These are phyloP conservation scores for Dynastes hyllus DNA, from an alignment of 2,888 invertebrate species.

Conservation along the genomic window DNA sequence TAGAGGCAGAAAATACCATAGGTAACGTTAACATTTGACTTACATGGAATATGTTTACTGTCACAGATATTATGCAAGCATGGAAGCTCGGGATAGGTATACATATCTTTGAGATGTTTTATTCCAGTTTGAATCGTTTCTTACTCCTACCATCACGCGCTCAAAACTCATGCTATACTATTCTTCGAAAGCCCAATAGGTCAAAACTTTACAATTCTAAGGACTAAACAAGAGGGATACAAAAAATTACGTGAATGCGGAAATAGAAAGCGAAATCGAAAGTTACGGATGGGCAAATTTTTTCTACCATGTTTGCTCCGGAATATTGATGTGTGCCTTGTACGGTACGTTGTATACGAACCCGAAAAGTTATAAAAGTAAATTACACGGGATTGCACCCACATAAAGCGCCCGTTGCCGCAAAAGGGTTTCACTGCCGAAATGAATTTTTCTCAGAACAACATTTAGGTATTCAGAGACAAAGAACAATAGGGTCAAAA, in stretches of 20 bases:
- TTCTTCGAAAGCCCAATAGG: conserved; percentile 33
- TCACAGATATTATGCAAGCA: too few species aligned
- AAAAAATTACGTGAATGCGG: conserved; percentile 48
- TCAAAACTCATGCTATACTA: not conserved
- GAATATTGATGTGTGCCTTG: conserved; percentile 14
- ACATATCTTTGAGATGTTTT: too few species aligned
- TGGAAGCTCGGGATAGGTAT: too few species aligned
- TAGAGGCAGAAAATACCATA: too few species aligned
- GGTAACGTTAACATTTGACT: too few species aligned
- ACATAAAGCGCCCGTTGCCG: conserved; percentile 50
- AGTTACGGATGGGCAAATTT: conserved; percentile 49
- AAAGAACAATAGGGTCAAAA: too few species aligned
- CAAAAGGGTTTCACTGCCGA: conserved; percentile 52
- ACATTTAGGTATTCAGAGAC: conserved; percentile 24
- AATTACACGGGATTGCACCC: conserved; percentile 55
- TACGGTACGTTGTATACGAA: not conserved
- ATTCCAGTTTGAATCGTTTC: too few species aligned
- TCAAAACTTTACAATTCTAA: conserved; percentile 18
- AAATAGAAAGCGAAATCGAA: conserved; percentile 53
- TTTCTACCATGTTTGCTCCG: conserved; percentile 30
- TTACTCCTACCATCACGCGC: too few species aligned
- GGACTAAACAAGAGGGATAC: not conserved
- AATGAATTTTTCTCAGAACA: conserved; percentile 43
- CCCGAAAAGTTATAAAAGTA: conserved; percentile 58
- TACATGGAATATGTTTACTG: too few species aligned